phyloP scores from a whole-genome alignment of 2,113 vertebrate genomes.

The Coregonus clupeaformis region DNA sequence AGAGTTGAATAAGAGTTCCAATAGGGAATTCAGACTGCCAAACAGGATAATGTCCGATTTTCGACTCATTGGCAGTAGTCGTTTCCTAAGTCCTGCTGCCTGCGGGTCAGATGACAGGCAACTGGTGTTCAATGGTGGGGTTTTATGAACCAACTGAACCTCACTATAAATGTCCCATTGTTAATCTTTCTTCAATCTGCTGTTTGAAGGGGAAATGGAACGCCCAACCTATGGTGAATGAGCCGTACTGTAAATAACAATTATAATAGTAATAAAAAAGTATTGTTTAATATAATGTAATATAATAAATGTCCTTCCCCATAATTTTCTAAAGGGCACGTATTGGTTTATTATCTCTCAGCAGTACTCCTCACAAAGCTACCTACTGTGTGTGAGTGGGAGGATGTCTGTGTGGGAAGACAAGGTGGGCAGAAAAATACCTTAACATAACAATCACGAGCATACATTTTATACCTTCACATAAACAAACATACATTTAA shows the following conservation, averaged over 20 bases:
- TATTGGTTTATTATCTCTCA: background rate
- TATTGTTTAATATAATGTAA: background rate
- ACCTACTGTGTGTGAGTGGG: background rate
- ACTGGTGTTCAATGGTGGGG: background rate
- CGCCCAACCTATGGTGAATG: slow-evolving; percentile 10
- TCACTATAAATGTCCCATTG: background rate
- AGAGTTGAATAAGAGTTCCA: background rate
- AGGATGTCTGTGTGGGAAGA: background rate
- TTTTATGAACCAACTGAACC: background rate
- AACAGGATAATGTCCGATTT: background rate
- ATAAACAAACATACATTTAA: too few species aligned
- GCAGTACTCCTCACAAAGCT: slow-evolving; percentile 4
- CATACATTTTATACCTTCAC: too few species aligned
- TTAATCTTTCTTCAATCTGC: slow-evolving; percentile 21
- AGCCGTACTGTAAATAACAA: background rate
- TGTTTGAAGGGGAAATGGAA: slow-evolving; percentile 11
- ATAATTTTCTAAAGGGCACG: slow-evolving; percentile 41
- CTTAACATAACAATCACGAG: too few species aligned
- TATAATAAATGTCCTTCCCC: slow-evolving; percentile 1
- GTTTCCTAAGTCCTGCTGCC: background rate
- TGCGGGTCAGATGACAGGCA: background rate
- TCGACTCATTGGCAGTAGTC: background rate
- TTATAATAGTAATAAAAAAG: background rate
- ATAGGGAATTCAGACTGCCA: background rate
- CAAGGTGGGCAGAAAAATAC: too few species aligned